Evolutionary conservation across 2,888 invertebrate species (phyloP).

Genomic region (Lamellibrachia satsuma): DNA sequence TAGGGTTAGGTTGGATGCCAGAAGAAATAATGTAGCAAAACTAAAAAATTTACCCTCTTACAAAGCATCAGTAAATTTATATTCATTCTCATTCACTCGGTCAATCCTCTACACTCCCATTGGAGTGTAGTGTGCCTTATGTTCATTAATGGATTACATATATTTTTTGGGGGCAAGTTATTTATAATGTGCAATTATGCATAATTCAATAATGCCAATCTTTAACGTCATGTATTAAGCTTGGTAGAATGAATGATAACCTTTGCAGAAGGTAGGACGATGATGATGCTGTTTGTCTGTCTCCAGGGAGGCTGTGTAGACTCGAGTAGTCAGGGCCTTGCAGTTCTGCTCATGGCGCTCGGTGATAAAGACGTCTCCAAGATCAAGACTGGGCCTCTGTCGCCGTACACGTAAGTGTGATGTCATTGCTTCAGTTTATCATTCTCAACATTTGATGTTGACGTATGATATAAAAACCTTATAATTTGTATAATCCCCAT

Average conservation of each 20-base stretch:
- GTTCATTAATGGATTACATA: too few relatives aligned
- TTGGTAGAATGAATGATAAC: constrained; percentile 18
- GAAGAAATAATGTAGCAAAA: too few relatives aligned
- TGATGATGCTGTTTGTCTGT: neutral
- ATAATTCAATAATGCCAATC: neutral
- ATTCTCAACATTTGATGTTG: neutral
- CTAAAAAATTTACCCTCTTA: too few relatives aligned
- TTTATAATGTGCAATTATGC: neutral
- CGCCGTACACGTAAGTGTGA: constrained; percentile 71
- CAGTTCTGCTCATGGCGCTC: constrained; percentile 91
- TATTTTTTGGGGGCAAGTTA: neutral
- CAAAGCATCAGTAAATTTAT: too few relatives aligned
- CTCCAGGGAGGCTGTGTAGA: constrained; percentile 86
- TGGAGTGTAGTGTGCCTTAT: too few relatives aligned
- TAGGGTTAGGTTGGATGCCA: too few relatives aligned
- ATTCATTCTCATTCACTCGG: too few relatives aligned
- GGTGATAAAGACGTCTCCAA: constrained; percentile 94
- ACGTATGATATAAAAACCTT: neutral
- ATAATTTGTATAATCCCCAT: too few relatives aligned
- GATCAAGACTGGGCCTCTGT: constrained; percentile 73
- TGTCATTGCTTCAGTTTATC: constrained; percentile 7
- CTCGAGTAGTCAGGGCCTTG: constrained; percentile 85
- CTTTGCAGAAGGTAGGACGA: neutral
- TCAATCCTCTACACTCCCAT: too few relatives aligned
- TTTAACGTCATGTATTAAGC: neutral